Base-by-base conservation (phyloP, 2,113 vertebrate genomes). In the Etia nguti region DNA sequence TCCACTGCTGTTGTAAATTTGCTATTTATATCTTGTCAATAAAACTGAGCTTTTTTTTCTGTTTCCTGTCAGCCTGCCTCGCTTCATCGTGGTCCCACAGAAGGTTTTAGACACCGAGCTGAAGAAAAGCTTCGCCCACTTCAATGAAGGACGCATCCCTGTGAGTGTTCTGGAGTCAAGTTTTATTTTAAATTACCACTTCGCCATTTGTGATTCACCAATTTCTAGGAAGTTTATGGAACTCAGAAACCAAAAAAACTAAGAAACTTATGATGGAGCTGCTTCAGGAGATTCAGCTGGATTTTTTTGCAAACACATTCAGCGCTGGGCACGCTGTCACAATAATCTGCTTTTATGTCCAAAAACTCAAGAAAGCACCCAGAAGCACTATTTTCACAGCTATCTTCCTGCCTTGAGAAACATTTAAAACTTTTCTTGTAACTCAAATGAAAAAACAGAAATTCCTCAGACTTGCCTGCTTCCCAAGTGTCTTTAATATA, bases 21-120 rank as follows among this genome's bases (percentile, higher is more conserved):
- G 10, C 73, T 77, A 13, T 52, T 77, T 77, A 31, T 48, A 3
- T 46, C 5, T 18, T 48, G 7, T 31, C 60, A 29, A 2, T 85
- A 29, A 82, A 52, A 2, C 12, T 0, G 11, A 68, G 20, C 38
- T 4, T 20, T 70, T 46, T 38, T 46, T 2, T 2, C 46, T 92
- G 54, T 15, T 11, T 48, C n/a, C 26, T 31, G 2, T 81, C 94
- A 99, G 98, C 91, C 97, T 99, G 22, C 95, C 98, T 0, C 96
- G 94, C 83, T 98, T 97, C 93, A 96, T 97, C 48, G 97, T 97
- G 92, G 97, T 99, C 81, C 98, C 98, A 59, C 96, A 96, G 9
- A 96, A 95, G 89, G 96, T 97, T 80, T 94, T 99, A 65, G 98
- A 99, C 96, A 98, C 96, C 0, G 98, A 99, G 87, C 95, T 99